phyloP scores from a whole-genome alignment of 2,888 invertebrate species.

The Laothoe populi region DNA sequence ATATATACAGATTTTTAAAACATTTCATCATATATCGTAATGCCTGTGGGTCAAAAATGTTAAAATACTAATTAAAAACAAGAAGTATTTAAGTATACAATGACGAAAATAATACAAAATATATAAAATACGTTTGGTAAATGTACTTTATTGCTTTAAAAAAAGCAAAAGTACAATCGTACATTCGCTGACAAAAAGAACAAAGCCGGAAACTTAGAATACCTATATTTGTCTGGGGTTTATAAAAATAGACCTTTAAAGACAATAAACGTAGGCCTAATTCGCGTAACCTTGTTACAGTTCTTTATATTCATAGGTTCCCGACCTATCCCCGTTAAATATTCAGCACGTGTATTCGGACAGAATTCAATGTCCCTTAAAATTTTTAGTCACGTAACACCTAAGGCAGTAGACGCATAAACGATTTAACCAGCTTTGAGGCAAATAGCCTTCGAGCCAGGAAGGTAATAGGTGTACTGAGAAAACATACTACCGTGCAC shows the following conservation, averaged over 20 bases:
- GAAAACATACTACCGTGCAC: constrained; percentile 30
- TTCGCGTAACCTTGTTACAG: not conserved
- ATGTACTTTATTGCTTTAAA: too few relatives aligned
- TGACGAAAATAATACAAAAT: too few relatives aligned
- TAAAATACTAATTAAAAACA: too few relatives aligned
- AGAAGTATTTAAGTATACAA: too few relatives aligned
- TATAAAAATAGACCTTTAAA: constrained; percentile 3
- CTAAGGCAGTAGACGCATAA: constrained; percentile 30
- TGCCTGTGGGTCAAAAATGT: too few relatives aligned
- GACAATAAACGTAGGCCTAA: not conserved
- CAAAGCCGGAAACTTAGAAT: too few relatives aligned
- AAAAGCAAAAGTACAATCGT: too few relatives aligned
- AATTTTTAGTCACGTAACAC: constrained; percentile 30
- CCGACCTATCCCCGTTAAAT: constrained; percentile 12
- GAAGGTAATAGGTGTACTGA: constrained; percentile 36
- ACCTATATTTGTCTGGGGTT: too few relatives aligned
- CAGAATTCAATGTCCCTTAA: constrained; percentile 25
- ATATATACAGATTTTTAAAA: too few relatives aligned
- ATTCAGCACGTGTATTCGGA: constrained; percentile 25
- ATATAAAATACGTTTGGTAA: too few relatives aligned
- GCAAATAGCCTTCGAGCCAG: constrained; percentile 34
- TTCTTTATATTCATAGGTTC: constrained; percentile 10
- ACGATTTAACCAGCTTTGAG: constrained; percentile 34
- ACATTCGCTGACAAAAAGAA: too few relatives aligned
- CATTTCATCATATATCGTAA: too few relatives aligned